These are phyloP conservation scores for Pogonocherus hispidulus DNA, from an alignment of 2,888 invertebrate genomes.

Conservation along the genomic window DNA sequence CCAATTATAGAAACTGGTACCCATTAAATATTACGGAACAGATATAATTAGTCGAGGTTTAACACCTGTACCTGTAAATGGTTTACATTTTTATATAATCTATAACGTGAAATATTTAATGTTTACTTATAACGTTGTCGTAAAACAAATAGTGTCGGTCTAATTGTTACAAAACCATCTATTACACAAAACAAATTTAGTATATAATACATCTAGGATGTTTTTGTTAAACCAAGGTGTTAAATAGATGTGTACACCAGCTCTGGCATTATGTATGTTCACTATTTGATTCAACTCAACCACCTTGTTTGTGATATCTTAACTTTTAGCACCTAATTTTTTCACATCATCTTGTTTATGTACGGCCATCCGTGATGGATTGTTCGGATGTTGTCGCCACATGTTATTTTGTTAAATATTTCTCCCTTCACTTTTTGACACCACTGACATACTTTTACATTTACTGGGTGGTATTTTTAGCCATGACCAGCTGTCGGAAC, in stretches of 20 bases:
- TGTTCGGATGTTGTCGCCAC: background rate
- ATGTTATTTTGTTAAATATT: background rate
- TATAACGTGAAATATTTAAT: too few species aligned
- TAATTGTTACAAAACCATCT: background rate
- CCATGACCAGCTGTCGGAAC: conserved; percentile 10
- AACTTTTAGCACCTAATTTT: conserved; percentile 1
- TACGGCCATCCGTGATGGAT: background rate
- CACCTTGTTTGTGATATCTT: too few species aligned
- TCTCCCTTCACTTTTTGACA: background rate
- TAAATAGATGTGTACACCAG: background rate
- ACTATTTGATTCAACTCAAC: too few species aligned
- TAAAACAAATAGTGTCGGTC: background rate
- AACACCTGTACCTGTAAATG: too few species aligned
- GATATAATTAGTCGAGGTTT: too few species aligned
- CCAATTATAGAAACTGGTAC: too few species aligned
- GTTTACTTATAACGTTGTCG: background rate
- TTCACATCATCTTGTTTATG: background rate
- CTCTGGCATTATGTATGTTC: background rate
- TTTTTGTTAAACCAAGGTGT: background rate
- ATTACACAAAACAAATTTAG: background rate
- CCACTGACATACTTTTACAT: background rate
- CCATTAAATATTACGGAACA: too few species aligned
- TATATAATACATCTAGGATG: background rate
- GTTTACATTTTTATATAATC: too few species aligned
- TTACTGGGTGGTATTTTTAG: conserved; percentile 5